phyloP scores from a whole-genome alignment of 2,113 vertebrate genomes.

The Pseudopipra pipra region DNA sequence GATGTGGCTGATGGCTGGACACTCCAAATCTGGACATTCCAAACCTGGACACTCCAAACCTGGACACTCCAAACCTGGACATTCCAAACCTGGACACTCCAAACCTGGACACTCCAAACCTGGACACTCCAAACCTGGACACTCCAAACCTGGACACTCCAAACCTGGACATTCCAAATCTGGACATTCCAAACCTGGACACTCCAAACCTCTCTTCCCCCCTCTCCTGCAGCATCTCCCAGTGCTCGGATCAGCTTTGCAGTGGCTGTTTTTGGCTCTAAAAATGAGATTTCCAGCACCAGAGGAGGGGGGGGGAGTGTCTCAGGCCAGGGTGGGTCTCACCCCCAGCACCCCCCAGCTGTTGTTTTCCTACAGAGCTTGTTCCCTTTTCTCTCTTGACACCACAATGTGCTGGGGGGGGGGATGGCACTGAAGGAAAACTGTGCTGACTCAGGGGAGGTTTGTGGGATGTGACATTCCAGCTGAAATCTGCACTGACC shows the following conservation, averaged over 20 bases:
- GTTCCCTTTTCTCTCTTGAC: background rate
- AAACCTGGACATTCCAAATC: no score
- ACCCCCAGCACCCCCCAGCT: background rate
- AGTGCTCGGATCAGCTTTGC: rapidly evolving
- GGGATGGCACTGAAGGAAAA: background rate
- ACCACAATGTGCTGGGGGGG: background rate
- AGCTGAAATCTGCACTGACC: background rate
- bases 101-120: background rate
- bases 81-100: no score
- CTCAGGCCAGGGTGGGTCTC: background rate
- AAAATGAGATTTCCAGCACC: background rate
- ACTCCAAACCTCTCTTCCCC: background rate
- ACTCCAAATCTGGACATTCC: no score
- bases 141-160: no score
- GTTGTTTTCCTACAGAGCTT: rapidly evolving
- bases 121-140: no score
- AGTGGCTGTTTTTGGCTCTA: rapidly evolving
- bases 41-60: no score
- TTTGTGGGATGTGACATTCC: background rate
- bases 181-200: no score
- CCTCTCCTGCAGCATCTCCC: background rate
- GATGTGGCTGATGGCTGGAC: background rate
- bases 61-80: no score
- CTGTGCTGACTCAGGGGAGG: background rate
- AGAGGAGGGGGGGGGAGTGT: background rate